These are phyloP conservation scores for Pogonomyrmex barbatus DNA, from an alignment of 1,140 invertebrate species.

Conservation along the genomic window DNA sequence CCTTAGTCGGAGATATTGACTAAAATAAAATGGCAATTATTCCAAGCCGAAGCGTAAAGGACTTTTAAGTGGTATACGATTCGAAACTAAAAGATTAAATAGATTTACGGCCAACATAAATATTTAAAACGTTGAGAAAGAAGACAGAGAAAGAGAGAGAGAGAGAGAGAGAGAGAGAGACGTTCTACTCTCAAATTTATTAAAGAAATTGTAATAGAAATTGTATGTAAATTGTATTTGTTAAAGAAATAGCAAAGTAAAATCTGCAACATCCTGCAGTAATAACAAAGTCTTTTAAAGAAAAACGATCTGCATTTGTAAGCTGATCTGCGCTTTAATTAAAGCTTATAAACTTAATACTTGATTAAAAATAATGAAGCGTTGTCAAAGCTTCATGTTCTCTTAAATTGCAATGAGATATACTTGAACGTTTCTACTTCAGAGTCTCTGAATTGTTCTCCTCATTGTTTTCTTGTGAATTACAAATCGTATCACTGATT, in stretches of 20 bases:
- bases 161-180: background rate
- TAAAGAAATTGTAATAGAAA: background rate
- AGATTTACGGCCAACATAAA: background rate
- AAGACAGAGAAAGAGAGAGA: background rate
- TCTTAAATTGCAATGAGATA: constrained; percentile 34
- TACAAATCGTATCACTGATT: constrained; percentile 54
- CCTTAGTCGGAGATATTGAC: background rate
- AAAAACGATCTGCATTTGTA: constrained; percentile 27
- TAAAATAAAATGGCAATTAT: constrained; percentile 47
- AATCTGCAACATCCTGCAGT: background rate
- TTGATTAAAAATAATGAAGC: constrained; percentile 15
- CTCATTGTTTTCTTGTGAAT: constrained; percentile 42
- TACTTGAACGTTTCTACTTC: constrained; percentile 25
- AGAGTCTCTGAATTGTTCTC: constrained; percentile 16
- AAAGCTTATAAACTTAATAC: constrained; percentile 16
- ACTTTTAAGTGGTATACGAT: background rate
- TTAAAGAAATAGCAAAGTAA: background rate
- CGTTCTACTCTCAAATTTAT: background rate
- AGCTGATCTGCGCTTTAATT: constrained; percentile 31
- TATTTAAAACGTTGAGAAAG: constrained; percentile 3
- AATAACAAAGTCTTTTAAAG: background rate
- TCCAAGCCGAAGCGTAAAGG: background rate
- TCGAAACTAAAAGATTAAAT: constrained; percentile 29
- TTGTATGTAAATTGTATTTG: background rate
- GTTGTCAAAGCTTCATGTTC: constrained; percentile 15